Conservation (phyloP, 2,888 invertebrate genomes). For the Leptinotarsa peninsularis region DNA sequence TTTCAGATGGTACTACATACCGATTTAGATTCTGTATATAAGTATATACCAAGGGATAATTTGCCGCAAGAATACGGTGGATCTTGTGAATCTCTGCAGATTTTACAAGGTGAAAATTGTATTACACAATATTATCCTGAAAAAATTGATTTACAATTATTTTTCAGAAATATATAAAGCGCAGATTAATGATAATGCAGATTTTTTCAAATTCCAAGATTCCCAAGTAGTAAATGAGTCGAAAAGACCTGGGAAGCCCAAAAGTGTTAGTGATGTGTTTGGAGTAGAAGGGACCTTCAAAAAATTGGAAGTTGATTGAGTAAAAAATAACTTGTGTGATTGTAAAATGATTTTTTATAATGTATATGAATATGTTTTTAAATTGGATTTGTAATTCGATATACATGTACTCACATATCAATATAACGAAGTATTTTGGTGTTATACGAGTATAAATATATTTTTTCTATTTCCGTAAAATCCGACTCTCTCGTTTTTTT, state of each 20-base stretch:
- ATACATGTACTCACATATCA: no score
- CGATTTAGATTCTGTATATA: slow-evolving; percentile 51
- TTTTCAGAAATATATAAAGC: slow-evolving; percentile 55
- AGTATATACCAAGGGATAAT: slow-evolving; percentile 69
- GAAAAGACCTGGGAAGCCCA: slow-evolving; percentile 73
- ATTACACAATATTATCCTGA: background rate
- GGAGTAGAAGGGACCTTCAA: slow-evolving; percentile 82
- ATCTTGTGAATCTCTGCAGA: slow-evolving; percentile 44
- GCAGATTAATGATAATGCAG: slow-evolving; percentile 51
- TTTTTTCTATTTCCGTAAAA: no score
- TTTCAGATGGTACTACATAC: slow-evolving; percentile 57
- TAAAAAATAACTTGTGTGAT: background rate
- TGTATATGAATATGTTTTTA: no score
- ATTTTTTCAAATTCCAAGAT: slow-evolving; percentile 67
- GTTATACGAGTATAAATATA: no score
- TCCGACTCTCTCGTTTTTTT: no score
- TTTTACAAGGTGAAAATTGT: slow-evolving; percentile 49
- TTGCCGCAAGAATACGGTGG: slow-evolving; percentile 77
- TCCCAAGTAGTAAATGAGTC: slow-evolving; percentile 72
- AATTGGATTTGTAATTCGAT: no score
- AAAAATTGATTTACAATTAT: background rate
- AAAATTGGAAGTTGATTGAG: slow-evolving; percentile 77
- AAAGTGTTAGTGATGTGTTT: slow-evolving; percentile 71
- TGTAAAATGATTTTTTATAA: no score
- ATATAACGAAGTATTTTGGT: no score